Conservation (phyloP, 1,140 invertebrate species). For the Bursaphelenchus mucronatus region DNA sequence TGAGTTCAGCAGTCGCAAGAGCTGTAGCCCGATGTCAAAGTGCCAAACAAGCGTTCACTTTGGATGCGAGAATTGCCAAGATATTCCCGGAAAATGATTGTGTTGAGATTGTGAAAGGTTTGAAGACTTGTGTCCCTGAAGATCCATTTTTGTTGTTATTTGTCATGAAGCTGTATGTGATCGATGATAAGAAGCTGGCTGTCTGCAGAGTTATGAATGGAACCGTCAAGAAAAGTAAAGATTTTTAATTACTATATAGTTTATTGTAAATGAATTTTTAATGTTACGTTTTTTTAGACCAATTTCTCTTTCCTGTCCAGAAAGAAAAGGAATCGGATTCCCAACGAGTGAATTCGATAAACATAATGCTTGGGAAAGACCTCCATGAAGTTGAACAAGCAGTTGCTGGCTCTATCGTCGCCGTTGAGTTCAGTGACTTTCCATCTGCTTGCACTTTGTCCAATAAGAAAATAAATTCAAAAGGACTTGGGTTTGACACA, state of each 20-base stretch:
- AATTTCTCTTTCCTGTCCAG: slow-evolving; percentile 2
- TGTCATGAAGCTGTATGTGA: slow-evolving; percentile 43
- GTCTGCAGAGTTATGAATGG: slow-evolving; percentile 52
- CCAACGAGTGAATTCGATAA: slow-evolving; percentile 72
- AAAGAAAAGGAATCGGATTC: slow-evolving; percentile 22
- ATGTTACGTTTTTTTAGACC: slow-evolving; percentile 2
- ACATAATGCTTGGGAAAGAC: slow-evolving; percentile 88
- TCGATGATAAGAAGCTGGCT: slow-evolving; percentile 38
- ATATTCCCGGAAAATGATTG: slow-evolving; percentile 15
- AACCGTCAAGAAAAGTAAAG: slow-evolving; percentile 38
- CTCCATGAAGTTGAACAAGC: slow-evolving; percentile 75
- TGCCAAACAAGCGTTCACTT: slow-evolving; percentile 20
- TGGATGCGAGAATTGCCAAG: not conserved
- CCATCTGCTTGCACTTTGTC: slow-evolving; percentile 37
- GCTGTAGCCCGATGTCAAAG: not conserved
- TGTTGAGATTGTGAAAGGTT: not conserved
- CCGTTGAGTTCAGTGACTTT: slow-evolving; percentile 73
- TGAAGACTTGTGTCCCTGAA: slow-evolving; percentile 27
- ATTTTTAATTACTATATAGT: slow-evolving; percentile 4
- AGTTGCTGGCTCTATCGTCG: slow-evolving; percentile 81
- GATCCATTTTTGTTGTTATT: slow-evolving; percentile 22
- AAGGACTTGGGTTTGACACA: slow-evolving; percentile 17
- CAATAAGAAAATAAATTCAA: slow-evolving; percentile 7
- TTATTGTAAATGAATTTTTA: slow-evolving; percentile 7
- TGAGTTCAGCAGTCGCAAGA: slow-evolving; percentile 4